Evolutionary conservation across 1,140 invertebrate genomes (phyloP), one percentile per base, ranked within the genome.

Genomic region (Brachionus koreanus): DNA sequence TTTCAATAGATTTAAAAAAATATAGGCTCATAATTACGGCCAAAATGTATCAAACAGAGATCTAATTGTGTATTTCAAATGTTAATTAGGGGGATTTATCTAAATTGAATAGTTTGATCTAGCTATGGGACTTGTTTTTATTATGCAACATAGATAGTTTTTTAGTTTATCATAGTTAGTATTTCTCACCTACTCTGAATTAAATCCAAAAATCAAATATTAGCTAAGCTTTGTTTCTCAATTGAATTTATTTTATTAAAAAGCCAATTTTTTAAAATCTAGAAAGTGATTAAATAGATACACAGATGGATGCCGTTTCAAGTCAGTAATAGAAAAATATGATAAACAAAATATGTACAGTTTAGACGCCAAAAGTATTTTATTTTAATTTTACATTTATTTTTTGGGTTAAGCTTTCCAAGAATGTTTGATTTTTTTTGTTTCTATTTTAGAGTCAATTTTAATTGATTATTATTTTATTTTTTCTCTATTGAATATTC

Each of bases 11-110:
- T 57, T 57, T 29, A 2, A 57, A 57, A 49, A 57, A 57, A 57
- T 19, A 57, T 57, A 19, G 16, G 19, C 49, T n/a, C 49, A 57
- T 49, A 57, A 57, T 57, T 7, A 23, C 9, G 19, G 49, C 49
- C 49, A 57, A 57, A 57, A 57, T 57, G 49, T 57, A 57, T 57
- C 49, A 57, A 57, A 57, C 49, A 19, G 49, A 57, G 49, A 57
- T 57, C 49, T 57, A 57, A 57, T 57, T 57, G 49, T 57, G 49
- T 57, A 57, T 57, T 57, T 23, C 49, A 57, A 57, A 57, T 57
- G 49, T 57, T 57, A 57, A 57, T 57, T 57, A 57, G 49, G 49
- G 49, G 16, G 49, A 57, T 57, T 57, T 57, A 9, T 16, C 16
- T 57, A 57, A 57, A 57, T 23, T 57, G 49, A 57, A 57, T 57